A percentile compares a stretch with the other conserved stretches of the same genome.
Conservation (phyloP, 2,888 invertebrate genomes). For the Mycalesis mineus region DNA sequence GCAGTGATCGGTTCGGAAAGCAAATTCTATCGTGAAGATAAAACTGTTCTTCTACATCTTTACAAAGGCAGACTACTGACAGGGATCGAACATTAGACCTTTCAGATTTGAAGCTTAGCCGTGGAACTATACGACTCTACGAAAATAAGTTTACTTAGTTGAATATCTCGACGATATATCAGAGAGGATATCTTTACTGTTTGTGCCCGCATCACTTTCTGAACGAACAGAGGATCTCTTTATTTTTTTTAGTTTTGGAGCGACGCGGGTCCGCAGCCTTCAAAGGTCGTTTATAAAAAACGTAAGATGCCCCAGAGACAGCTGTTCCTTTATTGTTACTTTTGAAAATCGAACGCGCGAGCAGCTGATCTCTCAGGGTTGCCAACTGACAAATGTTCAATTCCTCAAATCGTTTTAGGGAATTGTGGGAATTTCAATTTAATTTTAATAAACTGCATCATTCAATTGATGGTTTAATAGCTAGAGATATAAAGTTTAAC, state of each 20-base stretch:
- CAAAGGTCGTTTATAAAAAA: slow-evolving; percentile 26
- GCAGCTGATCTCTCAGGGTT: slow-evolving; percentile 41
- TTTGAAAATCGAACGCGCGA: slow-evolving; percentile 31
- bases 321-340: slow-evolving; percentile 20
- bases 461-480: no score
- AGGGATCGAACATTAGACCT: no score
- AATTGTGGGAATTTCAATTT: no score
- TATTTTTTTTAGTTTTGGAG: no score
- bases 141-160: neutral
- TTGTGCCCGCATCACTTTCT: slow-evolving; percentile 9
- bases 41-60: no score
- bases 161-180: neutral
- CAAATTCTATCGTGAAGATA: no score
- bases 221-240: no score
- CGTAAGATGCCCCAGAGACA: slow-evolving; percentile 21
- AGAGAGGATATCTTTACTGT: slow-evolving; percentile 1
- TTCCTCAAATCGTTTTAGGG: neutral
- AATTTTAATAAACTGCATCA: no score
- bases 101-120: neutral
- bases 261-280: slow-evolving; percentile 23
- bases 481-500: no score
- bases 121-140: neutral
- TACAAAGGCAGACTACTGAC: no score
- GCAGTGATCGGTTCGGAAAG: no score
- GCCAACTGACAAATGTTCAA: slow-evolving; percentile 16